Percentiles rank a stretch among this genome's conserved stretches.
Evolutionary conservation across 2,888 invertebrate species (phyloP).

Genomic region (Heteropelma amictum): DNA sequence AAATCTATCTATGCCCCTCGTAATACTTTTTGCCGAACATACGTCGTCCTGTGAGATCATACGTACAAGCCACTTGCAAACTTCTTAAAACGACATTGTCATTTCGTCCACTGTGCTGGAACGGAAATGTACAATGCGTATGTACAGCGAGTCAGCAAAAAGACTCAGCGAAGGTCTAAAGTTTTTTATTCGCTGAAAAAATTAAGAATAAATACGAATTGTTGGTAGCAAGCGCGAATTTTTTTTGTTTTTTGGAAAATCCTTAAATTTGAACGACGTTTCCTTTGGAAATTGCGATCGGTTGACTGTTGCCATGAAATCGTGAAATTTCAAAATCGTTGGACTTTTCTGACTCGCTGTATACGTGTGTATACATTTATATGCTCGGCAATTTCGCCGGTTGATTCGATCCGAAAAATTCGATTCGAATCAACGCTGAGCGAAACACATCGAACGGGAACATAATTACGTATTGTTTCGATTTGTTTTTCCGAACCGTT

Average conservation of each 20-base stretch:
- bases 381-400: no score
- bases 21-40: constrained; percentile 47
- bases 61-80: constrained; percentile 38
- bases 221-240: no score
- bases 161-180: no score
- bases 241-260: no score
- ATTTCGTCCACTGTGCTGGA: not conserved
- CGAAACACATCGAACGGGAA: constrained; percentile 5
- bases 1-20: constrained; percentile 37
- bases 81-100: constrained; percentile 17
- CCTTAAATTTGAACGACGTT: no score
- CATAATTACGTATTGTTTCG: constrained; percentile 7
- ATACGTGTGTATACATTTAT: not conserved
- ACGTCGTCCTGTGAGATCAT: constrained; percentile 49
- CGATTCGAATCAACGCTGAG: not conserved
- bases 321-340: no score
- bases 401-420: not conserved
- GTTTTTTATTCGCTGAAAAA: no score
- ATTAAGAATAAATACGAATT: no score
- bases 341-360: constrained; percentile 21
- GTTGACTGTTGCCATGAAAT: no score
- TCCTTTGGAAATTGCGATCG: no score
- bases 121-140: no score
- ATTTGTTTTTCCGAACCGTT: not conserved
- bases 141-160: no score